A percentile compares a stretch with the other conserved stretches of the same genome.
Evolutionary conservation across 2,113 vertebrate genomes (phyloP).

Genomic region (Tenrec ecaudatus): DNA sequence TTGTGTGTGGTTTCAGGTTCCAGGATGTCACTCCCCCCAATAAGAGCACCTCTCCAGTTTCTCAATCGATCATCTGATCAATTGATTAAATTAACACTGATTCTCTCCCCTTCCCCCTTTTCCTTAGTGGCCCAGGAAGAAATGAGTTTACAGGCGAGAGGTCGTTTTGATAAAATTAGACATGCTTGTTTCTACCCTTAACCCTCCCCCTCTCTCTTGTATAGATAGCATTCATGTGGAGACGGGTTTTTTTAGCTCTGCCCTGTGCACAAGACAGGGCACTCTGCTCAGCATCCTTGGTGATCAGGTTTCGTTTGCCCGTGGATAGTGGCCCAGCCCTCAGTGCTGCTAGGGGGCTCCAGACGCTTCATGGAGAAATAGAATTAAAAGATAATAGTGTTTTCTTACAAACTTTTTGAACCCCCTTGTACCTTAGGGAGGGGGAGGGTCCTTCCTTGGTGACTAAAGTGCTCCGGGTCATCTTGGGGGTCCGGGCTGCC

Average conservation of each 20-base stretch:
- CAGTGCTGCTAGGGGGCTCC: background rate
- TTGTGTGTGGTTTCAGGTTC: conserved; percentile 87
- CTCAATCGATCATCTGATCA: conserved; percentile 91
- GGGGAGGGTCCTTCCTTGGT: background rate
- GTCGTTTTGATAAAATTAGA: conserved; percentile 85
- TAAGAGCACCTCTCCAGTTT: conserved; percentile 88
- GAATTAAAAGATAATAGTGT: too few relatives aligned
- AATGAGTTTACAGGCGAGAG: conserved; percentile 84
- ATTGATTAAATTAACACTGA: conserved; percentile 93
- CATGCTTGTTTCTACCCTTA: conserved; percentile 82
- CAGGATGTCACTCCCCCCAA: conserved; percentile 86
- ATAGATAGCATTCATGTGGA: background rate
- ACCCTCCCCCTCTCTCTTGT: conserved; percentile 48
- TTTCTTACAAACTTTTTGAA: too few relatives aligned
- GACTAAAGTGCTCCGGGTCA: background rate
- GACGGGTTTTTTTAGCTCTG: background rate
- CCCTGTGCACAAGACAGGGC: background rate
- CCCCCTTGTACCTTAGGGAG: background rate
- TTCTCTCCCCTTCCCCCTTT: conserved; percentile 80
- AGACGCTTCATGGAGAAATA: too few relatives aligned
- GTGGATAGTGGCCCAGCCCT: background rate
- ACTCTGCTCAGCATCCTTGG: background rate
- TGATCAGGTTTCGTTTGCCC: conserved; percentile 9
- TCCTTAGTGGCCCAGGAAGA: conserved; percentile 84
- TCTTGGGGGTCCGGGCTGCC: background rate